A percentile compares a stretch with the other conserved stretches of the same genome.
These are phyloP conservation scores for Cerastis rubricosa DNA, from an alignment of 2,888 invertebrate species.

Conservation along the genomic window DNA sequence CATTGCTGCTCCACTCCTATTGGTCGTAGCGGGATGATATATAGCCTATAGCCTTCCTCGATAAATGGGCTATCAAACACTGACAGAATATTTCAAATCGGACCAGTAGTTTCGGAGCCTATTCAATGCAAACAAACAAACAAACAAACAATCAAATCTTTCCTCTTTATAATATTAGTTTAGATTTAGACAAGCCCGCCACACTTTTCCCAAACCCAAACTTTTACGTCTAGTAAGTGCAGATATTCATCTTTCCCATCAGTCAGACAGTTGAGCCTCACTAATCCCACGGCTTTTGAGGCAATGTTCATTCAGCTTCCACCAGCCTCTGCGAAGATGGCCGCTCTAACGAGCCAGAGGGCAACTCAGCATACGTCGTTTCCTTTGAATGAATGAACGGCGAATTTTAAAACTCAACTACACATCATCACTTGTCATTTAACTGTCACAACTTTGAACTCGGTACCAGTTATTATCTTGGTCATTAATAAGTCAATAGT, in stretches of 20 bases:
- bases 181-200: no score
- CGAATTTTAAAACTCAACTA: not conserved
- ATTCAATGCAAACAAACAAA: no score
- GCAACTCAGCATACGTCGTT: not conserved
- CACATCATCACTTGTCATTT: not conserved
- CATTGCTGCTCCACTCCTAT: no score
- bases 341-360: not conserved
- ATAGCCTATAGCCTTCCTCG: no score
- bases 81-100: no score
- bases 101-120: no score
- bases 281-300: not conserved
- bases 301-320: not conserved
- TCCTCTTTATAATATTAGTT: no score
- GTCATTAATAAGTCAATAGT: constrained; percentile 55
- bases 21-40: no score
- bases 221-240: not conserved
- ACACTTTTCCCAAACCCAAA: no score
- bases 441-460: constrained; percentile 16
- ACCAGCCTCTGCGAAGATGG: not conserved
- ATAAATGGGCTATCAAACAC: no score
- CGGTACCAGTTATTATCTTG: constrained; percentile 26
- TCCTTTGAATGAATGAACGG: not conserved
- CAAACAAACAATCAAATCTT: no score
- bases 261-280: not conserved
- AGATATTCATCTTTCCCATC: not conserved